phyloP scores from a whole-genome alignment of 1,140 invertebrate genomes.

The Drosophila insularis region DNA sequence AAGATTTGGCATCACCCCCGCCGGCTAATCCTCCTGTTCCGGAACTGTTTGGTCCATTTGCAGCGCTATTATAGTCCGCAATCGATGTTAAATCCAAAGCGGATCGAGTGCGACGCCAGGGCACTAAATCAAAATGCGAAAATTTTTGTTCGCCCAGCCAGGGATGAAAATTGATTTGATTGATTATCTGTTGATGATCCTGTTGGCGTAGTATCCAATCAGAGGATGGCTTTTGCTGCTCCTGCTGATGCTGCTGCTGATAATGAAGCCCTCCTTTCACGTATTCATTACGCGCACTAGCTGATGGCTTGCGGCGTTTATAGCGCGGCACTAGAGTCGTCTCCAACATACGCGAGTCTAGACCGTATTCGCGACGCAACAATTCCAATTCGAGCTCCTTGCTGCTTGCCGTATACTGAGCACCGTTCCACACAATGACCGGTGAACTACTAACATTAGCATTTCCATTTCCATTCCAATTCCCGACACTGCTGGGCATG shows the following conservation, averaged over 20 bases:
- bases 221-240: slow-evolving; percentile 28
- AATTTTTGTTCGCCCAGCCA: slow-evolving; percentile 48
- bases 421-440: slow-evolving; percentile 77
- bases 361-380: slow-evolving; percentile 68
- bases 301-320: slow-evolving; percentile 66
- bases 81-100: slow-evolving; percentile 57
- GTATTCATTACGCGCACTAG: slow-evolving; percentile 62
- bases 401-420: slow-evolving; percentile 69
- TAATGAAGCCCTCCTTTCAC: slow-evolving; percentile 11
- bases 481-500: slow-evolving; percentile 12
- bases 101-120: slow-evolving; percentile 73
- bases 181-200: slow-evolving; percentile 52
- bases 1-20: slow-evolving; percentile 41
- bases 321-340: slow-evolving; percentile 70
- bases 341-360: slow-evolving; percentile 74
- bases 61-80: slow-evolving; percentile 50
- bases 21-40: neutral
- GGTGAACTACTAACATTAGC: slow-evolving; percentile 44
- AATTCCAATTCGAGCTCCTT: slow-evolving; percentile 72
- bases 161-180: slow-evolving; percentile 73
- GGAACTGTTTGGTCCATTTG: neutral
- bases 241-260: slow-evolving; percentile 4
- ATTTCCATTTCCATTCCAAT: slow-evolving; percentile 11
- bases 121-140: slow-evolving; percentile 75
- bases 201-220: slow-evolving; percentile 68